Conservation (phyloP, 1,140 invertebrate species). For the Phocides pigmalion region DNA sequence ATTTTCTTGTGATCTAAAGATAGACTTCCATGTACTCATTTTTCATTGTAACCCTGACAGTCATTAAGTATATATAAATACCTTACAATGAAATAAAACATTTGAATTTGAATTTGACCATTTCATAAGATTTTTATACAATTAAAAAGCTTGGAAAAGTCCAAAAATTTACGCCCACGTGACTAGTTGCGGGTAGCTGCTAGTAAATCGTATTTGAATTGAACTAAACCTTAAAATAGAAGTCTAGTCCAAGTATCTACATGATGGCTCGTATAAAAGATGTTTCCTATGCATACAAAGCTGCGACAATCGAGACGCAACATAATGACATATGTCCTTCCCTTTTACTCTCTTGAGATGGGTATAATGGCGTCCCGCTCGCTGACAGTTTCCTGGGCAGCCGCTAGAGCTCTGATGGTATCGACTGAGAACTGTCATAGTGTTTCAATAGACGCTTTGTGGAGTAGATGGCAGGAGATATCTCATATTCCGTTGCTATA, state of each 20-base stretch:
- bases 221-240: not conserved
- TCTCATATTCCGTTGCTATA: constrained; percentile 31
- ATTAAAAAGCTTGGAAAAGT: too few species aligned
- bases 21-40: too few species aligned
- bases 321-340: constrained; percentile 68
- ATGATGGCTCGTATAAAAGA: constrained; percentile 49
- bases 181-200: too few species aligned
- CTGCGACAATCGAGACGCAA: constrained; percentile 66
- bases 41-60: too few species aligned
- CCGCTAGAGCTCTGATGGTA: constrained; percentile 53
- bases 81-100: too few species aligned
- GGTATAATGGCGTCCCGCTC: constrained; percentile 67
- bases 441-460: constrained; percentile 36
- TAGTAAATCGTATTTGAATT: not conserved
- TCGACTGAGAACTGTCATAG: constrained; percentile 57
- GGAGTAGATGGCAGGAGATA: constrained; percentile 49
- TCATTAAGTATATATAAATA: too few species aligned
- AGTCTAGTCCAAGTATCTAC: not conserved
- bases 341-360: constrained; percentile 60
- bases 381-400: constrained; percentile 67
- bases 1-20: too few species aligned
- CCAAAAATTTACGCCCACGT: too few species aligned
- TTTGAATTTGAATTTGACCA: too few species aligned
- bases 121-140: too few species aligned
- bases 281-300: constrained; percentile 72